Evolutionary conservation across 2,888 invertebrate genomes (phyloP).

Genomic region (Oscheius sp.): DNA sequence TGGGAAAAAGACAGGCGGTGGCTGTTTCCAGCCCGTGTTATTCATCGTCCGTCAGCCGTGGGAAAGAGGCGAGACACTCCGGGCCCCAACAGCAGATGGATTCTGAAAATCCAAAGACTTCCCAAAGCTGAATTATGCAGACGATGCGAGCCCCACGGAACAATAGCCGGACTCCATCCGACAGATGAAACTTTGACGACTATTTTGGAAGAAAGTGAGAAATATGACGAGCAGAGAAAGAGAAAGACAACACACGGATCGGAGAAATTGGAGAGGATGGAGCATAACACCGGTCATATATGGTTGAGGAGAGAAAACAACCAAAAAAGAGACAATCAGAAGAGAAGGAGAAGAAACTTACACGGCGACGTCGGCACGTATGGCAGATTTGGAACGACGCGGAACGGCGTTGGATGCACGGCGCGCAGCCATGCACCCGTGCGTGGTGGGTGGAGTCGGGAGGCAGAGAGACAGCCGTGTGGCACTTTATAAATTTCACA

Average conservation of each 20-base stretch:
- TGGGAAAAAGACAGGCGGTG: background rate
- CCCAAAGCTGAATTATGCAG: constrained; percentile 13
- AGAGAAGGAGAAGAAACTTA: constrained; percentile 6
- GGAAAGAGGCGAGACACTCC: constrained; percentile 11
- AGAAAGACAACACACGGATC: no score
- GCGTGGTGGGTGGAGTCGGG: constrained; percentile 21
- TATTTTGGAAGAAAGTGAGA: no score
- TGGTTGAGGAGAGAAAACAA: no score
- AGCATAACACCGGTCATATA: no score
- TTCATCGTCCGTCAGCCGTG: background rate
- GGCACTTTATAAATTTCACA: constrained; percentile 37
- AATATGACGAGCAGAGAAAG: no score
- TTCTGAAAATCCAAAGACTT: constrained; percentile 3
- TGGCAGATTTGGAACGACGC: constrained; percentile 11
- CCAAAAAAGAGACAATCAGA: background rate
- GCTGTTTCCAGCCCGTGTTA: background rate
- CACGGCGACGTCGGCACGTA: constrained; percentile 30
- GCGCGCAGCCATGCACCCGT: constrained; percentile 32
- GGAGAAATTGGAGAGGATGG: no score
- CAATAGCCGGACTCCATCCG: background rate
- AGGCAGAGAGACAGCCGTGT: constrained; percentile 27
- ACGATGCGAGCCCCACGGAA: background rate
- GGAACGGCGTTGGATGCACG: constrained; percentile 18
- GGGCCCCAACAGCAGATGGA: background rate
- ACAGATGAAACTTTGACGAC: no score